Conservation (phyloP, 1,140 invertebrate genomes). For the Hestina assimilis region DNA sequence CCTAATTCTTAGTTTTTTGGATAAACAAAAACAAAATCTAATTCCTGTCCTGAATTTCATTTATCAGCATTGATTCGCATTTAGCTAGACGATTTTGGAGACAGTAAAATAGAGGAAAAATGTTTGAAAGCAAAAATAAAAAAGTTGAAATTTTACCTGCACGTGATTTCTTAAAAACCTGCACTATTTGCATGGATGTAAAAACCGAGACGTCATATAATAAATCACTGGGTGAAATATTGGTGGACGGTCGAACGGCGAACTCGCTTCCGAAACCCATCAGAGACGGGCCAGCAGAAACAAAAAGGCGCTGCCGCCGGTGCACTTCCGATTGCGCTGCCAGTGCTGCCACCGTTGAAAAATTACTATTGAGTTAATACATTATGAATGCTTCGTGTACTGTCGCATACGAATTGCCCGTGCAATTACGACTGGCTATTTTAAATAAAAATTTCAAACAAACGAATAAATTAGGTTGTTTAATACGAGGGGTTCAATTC, state of each 20-base stretch:
- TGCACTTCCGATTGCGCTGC: conserved; percentile 71
- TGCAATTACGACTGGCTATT: background rate
- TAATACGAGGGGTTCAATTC: no score
- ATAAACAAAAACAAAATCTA: no score
- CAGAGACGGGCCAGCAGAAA: conserved; percentile 54
- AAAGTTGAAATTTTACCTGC: background rate
- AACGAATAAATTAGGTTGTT: background rate
- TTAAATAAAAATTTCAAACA: conserved; percentile 21
- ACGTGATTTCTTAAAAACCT: conserved; percentile 11
- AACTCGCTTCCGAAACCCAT: conserved; percentile 71
- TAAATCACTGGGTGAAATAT: conserved; percentile 66
- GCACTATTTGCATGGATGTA: conserved; percentile 15
- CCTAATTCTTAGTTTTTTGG: no score
- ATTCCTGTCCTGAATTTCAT: no score
- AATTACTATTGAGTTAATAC: conserved; percentile 67
- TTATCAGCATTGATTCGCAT: no score
- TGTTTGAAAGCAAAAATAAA: background rate
- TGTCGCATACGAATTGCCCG: background rate
- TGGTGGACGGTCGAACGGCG: conserved; percentile 59
- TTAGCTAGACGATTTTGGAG: no score
- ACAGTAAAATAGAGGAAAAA: no score
- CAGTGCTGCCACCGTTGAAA: conserved; percentile 56
- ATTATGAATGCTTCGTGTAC: conserved; percentile 42
- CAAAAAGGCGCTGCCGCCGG: conserved; percentile 67
- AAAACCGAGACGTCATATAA: conserved; percentile 43